Conservation (phyloP, 1,140 invertebrate genomes). For the Leptoteleia sp. region DNA sequence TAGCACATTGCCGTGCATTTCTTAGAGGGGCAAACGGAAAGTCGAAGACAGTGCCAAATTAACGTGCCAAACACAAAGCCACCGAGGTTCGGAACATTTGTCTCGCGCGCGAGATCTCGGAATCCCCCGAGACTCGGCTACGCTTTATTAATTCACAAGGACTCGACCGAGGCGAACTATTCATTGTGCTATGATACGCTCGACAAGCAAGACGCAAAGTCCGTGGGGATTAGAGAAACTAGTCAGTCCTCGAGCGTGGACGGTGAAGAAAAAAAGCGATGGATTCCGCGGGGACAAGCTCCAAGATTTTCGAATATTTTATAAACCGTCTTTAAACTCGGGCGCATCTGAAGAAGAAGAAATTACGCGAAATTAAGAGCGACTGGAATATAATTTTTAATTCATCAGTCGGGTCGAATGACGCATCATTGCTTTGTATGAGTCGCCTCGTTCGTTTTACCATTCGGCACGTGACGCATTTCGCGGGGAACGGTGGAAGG, state of each 20-base stretch:
- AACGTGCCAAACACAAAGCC: conserved; percentile 58
- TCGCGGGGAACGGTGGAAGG: conserved; percentile 11
- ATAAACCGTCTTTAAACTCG: conserved; percentile 38
- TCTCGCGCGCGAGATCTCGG: conserved; percentile 58
- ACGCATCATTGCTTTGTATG: conserved; percentile 33
- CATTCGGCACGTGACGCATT: conserved; percentile 27
- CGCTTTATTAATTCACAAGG: conserved; percentile 71
- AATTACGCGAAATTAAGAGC: no score
- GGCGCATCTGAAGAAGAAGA: no score
- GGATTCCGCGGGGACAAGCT: conserved; percentile 31
- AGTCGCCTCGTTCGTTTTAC: conserved; percentile 3
- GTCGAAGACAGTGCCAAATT: conserved; percentile 47
- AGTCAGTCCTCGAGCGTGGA: conserved; percentile 43
- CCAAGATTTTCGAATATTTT: conserved; percentile 58
- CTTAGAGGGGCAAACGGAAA: conserved; percentile 21
- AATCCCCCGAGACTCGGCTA: conserved; percentile 63
- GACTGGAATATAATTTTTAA: conserved; percentile 22
- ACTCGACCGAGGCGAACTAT: conserved; percentile 67
- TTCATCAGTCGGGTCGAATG: conserved; percentile 40
- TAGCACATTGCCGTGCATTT: conserved; percentile 8
- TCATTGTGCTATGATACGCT: conserved; percentile 69
- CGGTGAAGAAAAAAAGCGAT: conserved; percentile 28
- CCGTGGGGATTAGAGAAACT: conserved; percentile 60
- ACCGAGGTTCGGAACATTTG: conserved; percentile 48
- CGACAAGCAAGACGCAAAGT: conserved; percentile 67